Evolutionary conservation across 2,113 vertebrate species (phyloP).

Genomic region (Bubo scandiacus): DNA sequence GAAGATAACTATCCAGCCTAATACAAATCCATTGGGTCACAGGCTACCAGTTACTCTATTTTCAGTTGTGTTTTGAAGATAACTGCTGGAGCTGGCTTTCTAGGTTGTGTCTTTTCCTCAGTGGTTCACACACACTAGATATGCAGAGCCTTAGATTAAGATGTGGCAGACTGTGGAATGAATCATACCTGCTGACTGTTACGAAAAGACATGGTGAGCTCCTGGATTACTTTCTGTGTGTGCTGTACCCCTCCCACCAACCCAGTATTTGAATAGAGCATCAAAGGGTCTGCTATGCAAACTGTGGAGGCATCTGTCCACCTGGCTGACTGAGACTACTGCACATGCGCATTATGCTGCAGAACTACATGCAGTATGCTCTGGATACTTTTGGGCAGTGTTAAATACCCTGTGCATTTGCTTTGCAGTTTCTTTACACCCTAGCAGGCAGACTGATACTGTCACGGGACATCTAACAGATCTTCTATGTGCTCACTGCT

Average conservation of each 20-base stretch:
- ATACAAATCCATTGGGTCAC: not conserved
- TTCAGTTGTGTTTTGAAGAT: not conserved
- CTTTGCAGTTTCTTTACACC: not conserved
- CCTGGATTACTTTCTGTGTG: not conserved
- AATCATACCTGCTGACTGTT: not conserved
- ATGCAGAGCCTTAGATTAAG: not conserved
- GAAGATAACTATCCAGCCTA: not conserved
- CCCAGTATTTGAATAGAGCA: not conserved
- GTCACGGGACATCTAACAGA: not conserved
- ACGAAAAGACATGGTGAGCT: not conserved
- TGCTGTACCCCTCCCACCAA: not conserved
- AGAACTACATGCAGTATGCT: not conserved
- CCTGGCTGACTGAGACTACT: not conserved
- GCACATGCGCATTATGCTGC: rapidly evolving
- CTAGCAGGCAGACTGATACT: not conserved
- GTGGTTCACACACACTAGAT: not conserved
- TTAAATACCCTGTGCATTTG: not conserved
- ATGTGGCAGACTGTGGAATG: not conserved
- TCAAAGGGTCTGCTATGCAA: not conserved
- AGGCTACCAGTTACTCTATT: not conserved
- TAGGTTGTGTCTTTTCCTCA: not conserved
- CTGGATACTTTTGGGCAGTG: not conserved
- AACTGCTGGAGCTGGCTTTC: not conserved
- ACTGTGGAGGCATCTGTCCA: not conserved
- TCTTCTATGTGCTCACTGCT: not conserved